phyloP scores from a whole-genome alignment of 1,140 invertebrate species.

The Tetranychus urticae region DNA sequence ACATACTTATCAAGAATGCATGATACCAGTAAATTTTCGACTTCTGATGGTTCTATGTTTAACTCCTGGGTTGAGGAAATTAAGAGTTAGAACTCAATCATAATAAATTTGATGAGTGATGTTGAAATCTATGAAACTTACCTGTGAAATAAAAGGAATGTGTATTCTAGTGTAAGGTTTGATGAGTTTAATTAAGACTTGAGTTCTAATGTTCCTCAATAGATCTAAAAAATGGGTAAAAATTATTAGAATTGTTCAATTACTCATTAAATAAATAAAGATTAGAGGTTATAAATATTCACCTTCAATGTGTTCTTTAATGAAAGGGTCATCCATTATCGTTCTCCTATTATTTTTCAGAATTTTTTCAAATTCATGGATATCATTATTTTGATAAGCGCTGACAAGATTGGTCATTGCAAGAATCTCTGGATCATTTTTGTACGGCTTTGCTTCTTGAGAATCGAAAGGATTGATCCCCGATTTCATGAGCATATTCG shows the following conservation, averaged over 20 bases:
- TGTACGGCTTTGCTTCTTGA: slow-evolving; percentile 98
- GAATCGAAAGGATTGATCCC: slow-evolving; percentile 99
- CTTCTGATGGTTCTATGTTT: slow-evolving; percentile 85
- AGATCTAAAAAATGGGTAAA: slow-evolving; percentile 39
- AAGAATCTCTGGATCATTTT: slow-evolving; percentile 96
- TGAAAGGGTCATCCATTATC: slow-evolving; percentile 99
- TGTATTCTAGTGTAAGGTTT: slow-evolving; percentile 94
- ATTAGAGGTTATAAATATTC: slow-evolving; percentile 6
- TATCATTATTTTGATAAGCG: slow-evolving; percentile 97
- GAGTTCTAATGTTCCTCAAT: slow-evolving; percentile 87
- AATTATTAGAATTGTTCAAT: background rate
- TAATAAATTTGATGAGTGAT: background rate
- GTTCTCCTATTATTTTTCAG: slow-evolving; percentile 67
- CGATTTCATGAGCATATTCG: slow-evolving; percentile 71
- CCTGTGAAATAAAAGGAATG: slow-evolving; percentile 87
- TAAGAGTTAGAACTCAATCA: background rate
- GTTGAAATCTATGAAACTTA: slow-evolving; percentile 11
- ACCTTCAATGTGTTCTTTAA: slow-evolving; percentile 92
- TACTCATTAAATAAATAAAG: slow-evolving; percentile 2
- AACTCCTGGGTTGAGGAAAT: slow-evolving; percentile 33
- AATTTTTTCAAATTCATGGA: slow-evolving; percentile 93
- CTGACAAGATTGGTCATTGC: slow-evolving; percentile 97
- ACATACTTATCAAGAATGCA: slow-evolving; percentile 85
- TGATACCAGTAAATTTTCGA: slow-evolving; percentile 89
- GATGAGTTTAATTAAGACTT: slow-evolving; percentile 87